phyloP scores from a whole-genome alignment of 92 coral and sea anemone species.

The Palythoa caribaeorum region DNA sequence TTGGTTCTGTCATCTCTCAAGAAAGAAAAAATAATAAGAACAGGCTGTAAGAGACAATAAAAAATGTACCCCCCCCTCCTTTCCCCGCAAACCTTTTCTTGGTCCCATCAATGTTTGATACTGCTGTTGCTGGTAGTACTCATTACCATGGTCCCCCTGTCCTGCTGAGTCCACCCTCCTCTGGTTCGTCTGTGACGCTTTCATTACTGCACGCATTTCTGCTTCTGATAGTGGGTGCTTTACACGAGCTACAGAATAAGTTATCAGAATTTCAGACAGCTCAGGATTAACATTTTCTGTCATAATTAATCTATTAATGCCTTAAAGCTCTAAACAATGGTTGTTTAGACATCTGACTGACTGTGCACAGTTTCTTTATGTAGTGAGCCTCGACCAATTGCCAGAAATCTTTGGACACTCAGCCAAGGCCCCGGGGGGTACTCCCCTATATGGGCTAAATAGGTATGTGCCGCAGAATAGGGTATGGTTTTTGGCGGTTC shows the following conservation, averaged over 20 bases:
- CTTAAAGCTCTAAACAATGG: not conserved
- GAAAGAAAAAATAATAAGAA: too few species aligned
- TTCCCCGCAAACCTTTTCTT: slow-evolving; percentile 66
- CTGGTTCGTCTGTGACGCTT: slow-evolving; percentile 88
- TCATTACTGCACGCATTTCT: slow-evolving; percentile 97
- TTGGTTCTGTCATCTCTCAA: too few species aligned
- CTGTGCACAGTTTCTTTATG: too few species aligned
- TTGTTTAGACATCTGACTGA: too few species aligned
- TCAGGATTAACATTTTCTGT: not conserved
- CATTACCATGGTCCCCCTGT: slow-evolving; percentile 56
- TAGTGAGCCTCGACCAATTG: too few species aligned
- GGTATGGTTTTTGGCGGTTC: too few species aligned
- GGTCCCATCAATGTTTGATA: slow-evolving; percentile 69
- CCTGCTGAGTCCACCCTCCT: slow-evolving; percentile 57
- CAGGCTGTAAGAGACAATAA: too few species aligned
- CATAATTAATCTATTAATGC: not conserved
- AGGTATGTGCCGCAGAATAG: too few species aligned
- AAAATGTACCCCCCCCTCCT: not conserved
- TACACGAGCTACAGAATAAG: slow-evolving; percentile 25
- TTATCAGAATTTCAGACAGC: not conserved
- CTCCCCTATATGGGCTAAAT: too few species aligned
- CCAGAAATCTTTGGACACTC: too few species aligned
- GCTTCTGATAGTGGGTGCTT: slow-evolving; percentile 88
- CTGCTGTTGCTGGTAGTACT: slow-evolving; percentile 52
- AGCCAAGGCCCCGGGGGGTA: too few species aligned